Base-by-base conservation (phyloP, 2,113 vertebrate species). In the Neopipo cinnamomea region DNA sequence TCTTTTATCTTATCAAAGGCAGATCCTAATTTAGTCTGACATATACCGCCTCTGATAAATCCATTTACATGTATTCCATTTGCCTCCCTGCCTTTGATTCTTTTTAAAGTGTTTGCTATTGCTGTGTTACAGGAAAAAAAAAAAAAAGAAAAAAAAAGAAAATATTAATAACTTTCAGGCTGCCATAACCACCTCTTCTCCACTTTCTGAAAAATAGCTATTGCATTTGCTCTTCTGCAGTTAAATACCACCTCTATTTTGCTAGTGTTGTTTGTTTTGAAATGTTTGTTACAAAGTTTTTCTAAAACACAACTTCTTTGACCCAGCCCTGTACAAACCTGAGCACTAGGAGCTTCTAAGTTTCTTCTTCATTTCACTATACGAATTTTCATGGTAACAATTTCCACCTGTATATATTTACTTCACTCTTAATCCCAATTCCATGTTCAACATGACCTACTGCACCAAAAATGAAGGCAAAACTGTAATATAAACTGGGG, bases 1-100 rank as follows among this genome's bases (percentile, higher is more conserved):
- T 71, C 72, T 92, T 88, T 67, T 73, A 41, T 62, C 86, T 91
- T 75, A 84, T 31, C 84, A 95, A 77, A 95, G 66, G 73, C 76
- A 94, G 65, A 78, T 50, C n/a, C 56, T 95, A 76, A 90, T 76
- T 66, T 73, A 70, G 19, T 50, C 55, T 95, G 95, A 61, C 83
- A 89, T 52, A 63, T 17, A 68, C 80, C 59, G 70, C 42, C 18
- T 92, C 80, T 81, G 68, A 74, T 81, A 91, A 95, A 91, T 72
- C n/a, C 44, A 47, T n/a, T 77, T 50, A 87, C 72, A 78, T 21
- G 22, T 74, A 87, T 25, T 81, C 56, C 56, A 72, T 63, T 91
- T 81, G 52, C 41, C 27, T 92, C 24, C 22, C 56, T 87, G 61
- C 35, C 93, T 95, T 39, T 75, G 52, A 95, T 53, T 84, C 55